A percentile compares a stretch with the other conserved stretches of the same genome.
Evolutionary conservation across 2,113 vertebrate genomes (phyloP).

Genomic region (Perca flavescens): DNA sequence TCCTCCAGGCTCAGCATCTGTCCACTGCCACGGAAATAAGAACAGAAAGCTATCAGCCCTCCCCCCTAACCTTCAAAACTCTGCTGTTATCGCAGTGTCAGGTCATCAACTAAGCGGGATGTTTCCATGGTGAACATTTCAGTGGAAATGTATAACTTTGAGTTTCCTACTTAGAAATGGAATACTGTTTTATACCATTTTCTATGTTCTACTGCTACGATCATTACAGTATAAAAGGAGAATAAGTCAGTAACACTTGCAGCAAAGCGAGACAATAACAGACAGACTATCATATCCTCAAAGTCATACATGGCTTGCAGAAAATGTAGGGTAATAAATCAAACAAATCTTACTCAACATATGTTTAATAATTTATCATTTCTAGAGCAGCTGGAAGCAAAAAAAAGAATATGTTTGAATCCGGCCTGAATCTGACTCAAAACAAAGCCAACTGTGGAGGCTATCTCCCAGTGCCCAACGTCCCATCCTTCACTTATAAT

Average conservation of each 20-base stretch:
- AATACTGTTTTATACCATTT: neutral
- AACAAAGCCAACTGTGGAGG: slow-evolving; percentile 9
- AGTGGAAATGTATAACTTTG: slow-evolving; percentile 1
- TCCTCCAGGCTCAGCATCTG: slow-evolving; percentile 82
- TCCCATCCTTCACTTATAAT: slow-evolving; percentile 44
- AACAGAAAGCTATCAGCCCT: slow-evolving; percentile 46
- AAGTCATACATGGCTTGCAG: slow-evolving; percentile 36
- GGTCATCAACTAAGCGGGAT: slow-evolving; percentile 31
- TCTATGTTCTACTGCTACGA: neutral
- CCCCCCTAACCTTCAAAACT: slow-evolving; percentile 46
- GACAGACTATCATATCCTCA: slow-evolving; percentile 7
- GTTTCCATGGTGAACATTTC: slow-evolving; percentile 42
- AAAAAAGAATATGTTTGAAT: slow-evolving; percentile 17
- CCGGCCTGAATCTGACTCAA: neutral
- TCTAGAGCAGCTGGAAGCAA: slow-evolving; percentile 7
- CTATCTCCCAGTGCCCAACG: slow-evolving; percentile 16
- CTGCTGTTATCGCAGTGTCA: slow-evolving; percentile 23
- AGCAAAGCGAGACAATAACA: slow-evolving; percentile 17
- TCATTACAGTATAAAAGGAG: neutral
- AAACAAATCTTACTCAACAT: neutral
- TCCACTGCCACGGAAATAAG: slow-evolving; percentile 58
- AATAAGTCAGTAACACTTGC: slow-evolving; percentile 2
- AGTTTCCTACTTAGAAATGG: slow-evolving; percentile 5
- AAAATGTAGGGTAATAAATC: neutral
- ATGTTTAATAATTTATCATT: slow-evolving; percentile 1